Percentiles rank a stretch among this genome's conserved stretches.
Evolutionary conservation across 2,113 vertebrate genomes (phyloP).

Genomic region (Strigops habroptila): DNA sequence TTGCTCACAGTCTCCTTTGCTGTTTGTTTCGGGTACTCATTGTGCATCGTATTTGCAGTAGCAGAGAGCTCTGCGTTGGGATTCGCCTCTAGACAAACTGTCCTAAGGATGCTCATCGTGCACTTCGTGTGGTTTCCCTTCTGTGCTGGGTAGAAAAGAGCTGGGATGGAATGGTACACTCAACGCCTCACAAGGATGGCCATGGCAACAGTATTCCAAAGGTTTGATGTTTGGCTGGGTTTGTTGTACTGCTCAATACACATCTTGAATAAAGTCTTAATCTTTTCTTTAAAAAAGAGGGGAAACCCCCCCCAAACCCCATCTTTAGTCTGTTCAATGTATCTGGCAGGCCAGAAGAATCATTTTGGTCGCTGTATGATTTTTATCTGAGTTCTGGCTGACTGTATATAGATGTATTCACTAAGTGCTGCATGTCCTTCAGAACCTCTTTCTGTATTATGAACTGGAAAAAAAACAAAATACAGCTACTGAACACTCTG

Average conservation of each 20-base stretch:
- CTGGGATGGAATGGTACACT: conserved; percentile 12
- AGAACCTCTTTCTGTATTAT: conserved; percentile 46
- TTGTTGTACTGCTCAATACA: conserved; percentile 71
- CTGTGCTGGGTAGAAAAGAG: conserved; percentile 2
- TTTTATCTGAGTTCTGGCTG: conserved; percentile 60
- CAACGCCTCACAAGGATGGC: conserved; percentile 1
- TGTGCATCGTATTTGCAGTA: conserved; percentile 1
- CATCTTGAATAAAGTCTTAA: conserved; percentile 80
- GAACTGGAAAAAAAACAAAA: conserved; percentile 64
- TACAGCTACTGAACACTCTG: conserved; percentile 62
- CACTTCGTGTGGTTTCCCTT: conserved; percentile 12
- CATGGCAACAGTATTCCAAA: conserved; percentile 65
- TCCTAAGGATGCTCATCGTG: neutral
- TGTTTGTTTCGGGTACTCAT: neutral
- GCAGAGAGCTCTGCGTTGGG: neutral
- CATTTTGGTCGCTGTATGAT: conserved; percentile 43
- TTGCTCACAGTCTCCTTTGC: neutral
- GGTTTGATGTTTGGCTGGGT: conserved; percentile 66
- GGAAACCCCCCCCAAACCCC: neutral
- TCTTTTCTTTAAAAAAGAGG: conserved; percentile 66
- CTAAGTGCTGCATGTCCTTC: conserved; percentile 68
- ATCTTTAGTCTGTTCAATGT: conserved; percentile 47
- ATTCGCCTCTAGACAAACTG: neutral
- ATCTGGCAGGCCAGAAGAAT: conserved; percentile 69
- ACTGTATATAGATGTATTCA: conserved; percentile 62